Evolutionary conservation across 2,888 invertebrate species (phyloP), one percentile per base, ranked within the genome.

Genomic region (Luffia ferchaultella): DNA sequence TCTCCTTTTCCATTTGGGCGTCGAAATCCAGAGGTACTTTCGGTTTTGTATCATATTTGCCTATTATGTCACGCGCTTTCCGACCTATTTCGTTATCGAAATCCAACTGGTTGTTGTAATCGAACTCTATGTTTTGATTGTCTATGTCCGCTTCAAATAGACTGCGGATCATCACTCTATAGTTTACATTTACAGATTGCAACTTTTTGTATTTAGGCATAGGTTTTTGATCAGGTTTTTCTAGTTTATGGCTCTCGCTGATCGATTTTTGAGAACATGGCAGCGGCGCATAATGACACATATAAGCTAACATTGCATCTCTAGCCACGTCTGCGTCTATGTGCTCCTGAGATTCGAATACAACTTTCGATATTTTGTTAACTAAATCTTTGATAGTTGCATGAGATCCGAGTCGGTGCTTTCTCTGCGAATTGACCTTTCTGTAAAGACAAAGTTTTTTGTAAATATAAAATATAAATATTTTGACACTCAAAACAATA

Each of bases 221-320:
- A 12, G 12, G 3, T 3, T 30, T 30, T 3, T 12, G 20, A 16
- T 46, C 46, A 12, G 15, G 42, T n/a, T 48, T 41, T 19, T 43
- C 43, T 16, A 12, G 16, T 43, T 18, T 49, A 2, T 17, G 42
- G 16, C 30, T 12, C 5, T 30, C 30, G 12, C 30, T 12, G 12
- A 12, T 7, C 12, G 30, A 30, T 53, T 75, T 76, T 17, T 84
- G 80, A 1, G 86, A 82, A 65, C 96, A 96, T 0, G 96, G 96
- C 44, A 96, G 68, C 0, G 89, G 86, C 1, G 90, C 89, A 49
- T 91, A 90, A 63, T 97, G 97, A 63, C 97, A 97, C 52, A 93
- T 87, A 63, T 95, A 93, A 0, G 93, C 91, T 43, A 96, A 75
- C 5, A 96, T 73, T 0, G 95, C 93, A 69, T 97, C 97, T 54